A percentile compares a stretch with the other conserved stretches of the same genome.
phyloP scores from a whole-genome alignment of 2,888 invertebrate genomes.

The Nomada hirtipes region DNA sequence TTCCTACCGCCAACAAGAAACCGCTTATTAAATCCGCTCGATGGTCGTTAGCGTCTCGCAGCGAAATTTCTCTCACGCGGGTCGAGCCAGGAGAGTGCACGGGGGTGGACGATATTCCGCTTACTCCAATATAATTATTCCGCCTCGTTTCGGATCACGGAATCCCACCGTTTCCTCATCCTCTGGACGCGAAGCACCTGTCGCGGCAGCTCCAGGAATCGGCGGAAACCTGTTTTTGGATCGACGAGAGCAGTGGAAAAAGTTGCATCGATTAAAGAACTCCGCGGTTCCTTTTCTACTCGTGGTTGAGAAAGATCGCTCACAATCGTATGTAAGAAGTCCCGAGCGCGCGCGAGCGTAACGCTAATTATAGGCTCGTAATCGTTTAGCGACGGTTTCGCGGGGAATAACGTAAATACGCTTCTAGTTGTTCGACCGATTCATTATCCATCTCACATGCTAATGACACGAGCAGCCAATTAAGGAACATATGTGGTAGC shows the following conservation, averaged over 20 bases:
- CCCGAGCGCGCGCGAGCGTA: not conserved
- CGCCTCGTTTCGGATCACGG: too few relatives aligned
- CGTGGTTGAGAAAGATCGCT: not conserved
- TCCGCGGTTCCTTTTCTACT: not conserved
- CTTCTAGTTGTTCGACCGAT: not conserved
- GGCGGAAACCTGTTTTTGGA: not conserved
- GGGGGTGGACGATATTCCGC: not conserved
- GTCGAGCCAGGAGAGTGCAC: not conserved
- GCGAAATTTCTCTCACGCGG: slow-evolving; percentile 3
- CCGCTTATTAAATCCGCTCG: not conserved
- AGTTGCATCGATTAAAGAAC: not conserved
- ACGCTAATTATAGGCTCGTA: slow-evolving; percentile 40
- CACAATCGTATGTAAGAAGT: slow-evolving; percentile 7
- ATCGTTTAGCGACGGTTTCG: slow-evolving; percentile 8
- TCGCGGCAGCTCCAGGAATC: not conserved
- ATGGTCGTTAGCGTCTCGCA: not conserved
- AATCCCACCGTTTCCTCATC: too few relatives aligned
- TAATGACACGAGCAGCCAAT: not conserved
- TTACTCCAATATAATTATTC: too few relatives aligned
- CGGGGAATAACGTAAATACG: not conserved
- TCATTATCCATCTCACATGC: not conserved
- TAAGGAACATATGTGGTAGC: too few relatives aligned
- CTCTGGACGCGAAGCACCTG: not conserved
- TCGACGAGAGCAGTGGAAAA: not conserved
- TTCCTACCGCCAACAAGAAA: not conserved